A percentile compares a stretch with the other conserved stretches of the same genome.
phyloP scores from a whole-genome alignment of 2,888 invertebrate species.

The Ormyrus rosae region DNA sequence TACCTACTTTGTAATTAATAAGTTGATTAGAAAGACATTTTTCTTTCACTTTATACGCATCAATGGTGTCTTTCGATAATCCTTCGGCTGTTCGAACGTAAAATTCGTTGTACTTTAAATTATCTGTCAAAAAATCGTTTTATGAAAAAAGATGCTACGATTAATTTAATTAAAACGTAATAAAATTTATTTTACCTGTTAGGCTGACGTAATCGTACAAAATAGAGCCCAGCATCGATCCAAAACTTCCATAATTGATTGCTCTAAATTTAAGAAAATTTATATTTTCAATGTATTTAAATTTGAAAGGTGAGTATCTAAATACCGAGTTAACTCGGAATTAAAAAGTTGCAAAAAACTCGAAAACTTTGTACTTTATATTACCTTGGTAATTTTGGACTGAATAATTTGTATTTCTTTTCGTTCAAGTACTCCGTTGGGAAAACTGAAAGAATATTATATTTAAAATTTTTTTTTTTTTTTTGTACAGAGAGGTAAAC shows the following conservation, averaged over 20 bases:
- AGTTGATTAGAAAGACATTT: slow-evolving; percentile 52
- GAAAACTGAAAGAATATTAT: slow-evolving; percentile 26
- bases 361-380: not conserved
- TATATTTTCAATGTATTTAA: not conserved
- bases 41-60: slow-evolving; percentile 51
- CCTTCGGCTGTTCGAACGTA: slow-evolving; percentile 46
- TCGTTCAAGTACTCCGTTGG: slow-evolving; percentile 50
- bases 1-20: slow-evolving; percentile 48
- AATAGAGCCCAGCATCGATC: slow-evolving; percentile 53
- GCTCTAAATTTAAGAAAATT: slow-evolving; percentile 16
- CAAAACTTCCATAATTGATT: slow-evolving; percentile 54
- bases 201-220: slow-evolving; percentile 55
- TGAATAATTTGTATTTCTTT: slow-evolving; percentile 51
- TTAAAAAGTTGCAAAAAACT: not conserved
- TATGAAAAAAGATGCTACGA: not conserved
- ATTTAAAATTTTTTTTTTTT: not conserved
- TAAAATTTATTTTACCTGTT: slow-evolving; percentile 30
- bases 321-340: too few relatives aligned
- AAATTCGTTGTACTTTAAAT: slow-evolving; percentile 48
- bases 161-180: not conserved
- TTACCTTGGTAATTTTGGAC: slow-evolving; percentile 46
- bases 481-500: too few relatives aligned
- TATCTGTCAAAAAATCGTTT: slow-evolving; percentile 27
- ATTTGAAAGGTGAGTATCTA: too few relatives aligned
- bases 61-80: slow-evolving; percentile 44